phyloP scores from a whole-genome alignment of 2,888 invertebrate genomes.

The Polietes domitor region DNA sequence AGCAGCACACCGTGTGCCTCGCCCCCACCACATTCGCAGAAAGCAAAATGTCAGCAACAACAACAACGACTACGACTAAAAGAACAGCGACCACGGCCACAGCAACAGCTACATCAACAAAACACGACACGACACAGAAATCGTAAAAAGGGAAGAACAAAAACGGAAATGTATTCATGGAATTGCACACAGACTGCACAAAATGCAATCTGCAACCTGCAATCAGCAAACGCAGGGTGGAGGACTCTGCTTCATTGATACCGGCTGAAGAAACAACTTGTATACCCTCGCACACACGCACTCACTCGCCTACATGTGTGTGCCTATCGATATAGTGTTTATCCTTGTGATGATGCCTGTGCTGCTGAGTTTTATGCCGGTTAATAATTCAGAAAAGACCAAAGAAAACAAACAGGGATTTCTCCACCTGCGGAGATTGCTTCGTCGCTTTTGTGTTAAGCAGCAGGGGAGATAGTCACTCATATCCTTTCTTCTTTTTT shows the following conservation, averaged over 20 bases:
- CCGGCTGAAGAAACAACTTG: conserved; percentile 6
- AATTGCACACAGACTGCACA: conserved; percentile 18
- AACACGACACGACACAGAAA: conserved; percentile 13
- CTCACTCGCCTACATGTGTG: no score
- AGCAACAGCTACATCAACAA: neutral
- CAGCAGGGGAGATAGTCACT: neutral
- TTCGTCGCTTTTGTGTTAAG: neutral
- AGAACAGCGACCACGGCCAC: no score
- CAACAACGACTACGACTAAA: conserved; percentile 2
- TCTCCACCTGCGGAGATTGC: conserved; percentile 22
- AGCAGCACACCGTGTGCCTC: neutral
- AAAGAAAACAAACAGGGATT: conserved; percentile 40
- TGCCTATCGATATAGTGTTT: neutral
- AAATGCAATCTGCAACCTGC: conserved; percentile 47
- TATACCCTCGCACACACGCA: neutral
- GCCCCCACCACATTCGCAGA: neutral
- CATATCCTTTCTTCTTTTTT: neutral
- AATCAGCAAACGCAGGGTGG: conserved; percentile 39
- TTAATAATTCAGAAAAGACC: conserved; percentile 36
- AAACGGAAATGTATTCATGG: conserved; percentile 58
- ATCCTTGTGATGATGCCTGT: conserved; percentile 14
- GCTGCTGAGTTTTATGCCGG: conserved; percentile 34
- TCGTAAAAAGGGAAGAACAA: neutral
- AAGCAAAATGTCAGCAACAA: conserved; percentile 35
- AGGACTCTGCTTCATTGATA: conserved; percentile 41